These are phyloP conservation scores for Rhinoptilus africanus DNA, from an alignment of 2,113 vertebrate genomes.

Conservation along the genomic window DNA sequence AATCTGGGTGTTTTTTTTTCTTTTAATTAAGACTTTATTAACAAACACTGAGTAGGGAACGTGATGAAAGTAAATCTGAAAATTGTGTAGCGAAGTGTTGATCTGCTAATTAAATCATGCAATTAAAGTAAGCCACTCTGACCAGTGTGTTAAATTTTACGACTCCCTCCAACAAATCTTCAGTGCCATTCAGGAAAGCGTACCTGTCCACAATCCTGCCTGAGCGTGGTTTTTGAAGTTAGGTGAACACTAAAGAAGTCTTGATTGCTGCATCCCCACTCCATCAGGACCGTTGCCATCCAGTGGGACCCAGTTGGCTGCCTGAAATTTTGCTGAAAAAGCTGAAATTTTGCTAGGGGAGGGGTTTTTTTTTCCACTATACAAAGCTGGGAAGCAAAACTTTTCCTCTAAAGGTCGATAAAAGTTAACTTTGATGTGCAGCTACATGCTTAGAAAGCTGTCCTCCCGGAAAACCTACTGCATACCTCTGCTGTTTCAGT, in stretches of 20 bases:
- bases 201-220: neutral
- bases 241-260: neutral
- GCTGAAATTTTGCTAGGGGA: neutral
- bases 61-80: conserved; percentile 2
- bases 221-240: neutral
- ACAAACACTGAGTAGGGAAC: neutral
- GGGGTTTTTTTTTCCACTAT: too few species aligned
- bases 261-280: rapidly evolving
- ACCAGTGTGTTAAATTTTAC: neutral
- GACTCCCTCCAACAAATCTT: neutral
- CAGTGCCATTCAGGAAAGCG: neutral
- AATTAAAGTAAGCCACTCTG: conserved; percentile 18
- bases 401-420: neutral
- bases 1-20: neutral
- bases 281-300: rapidly evolving
- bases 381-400: neutral
- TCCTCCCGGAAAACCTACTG: neutral
- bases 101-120: conserved; percentile 38
- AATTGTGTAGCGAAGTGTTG: neutral
- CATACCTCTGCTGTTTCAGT: neutral
- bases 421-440: neutral
- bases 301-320: neutral
- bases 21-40: conserved; percentile 40
- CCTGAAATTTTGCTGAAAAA: neutral
- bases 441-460: neutral